Base-by-base conservation (phyloP, 2,113 vertebrate genomes). In the Cercocebus atys region DNA sequence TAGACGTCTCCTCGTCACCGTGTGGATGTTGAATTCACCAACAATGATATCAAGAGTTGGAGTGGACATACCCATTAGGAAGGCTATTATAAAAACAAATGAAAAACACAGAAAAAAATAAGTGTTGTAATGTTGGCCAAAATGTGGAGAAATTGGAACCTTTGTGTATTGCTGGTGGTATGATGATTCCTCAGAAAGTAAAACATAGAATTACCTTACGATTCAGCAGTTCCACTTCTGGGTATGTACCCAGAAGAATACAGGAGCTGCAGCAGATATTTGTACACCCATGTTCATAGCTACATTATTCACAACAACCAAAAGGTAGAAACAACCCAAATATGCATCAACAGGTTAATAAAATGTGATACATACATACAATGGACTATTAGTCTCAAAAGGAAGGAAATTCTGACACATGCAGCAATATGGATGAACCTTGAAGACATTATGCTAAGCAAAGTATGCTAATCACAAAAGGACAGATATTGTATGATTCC, bases 341-440 rank as follows among this genome's bases (percentile, higher is more conserved):
- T 89, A 38, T 66, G 59, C 50, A 38, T 38, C 50, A 75, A 86
- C 43, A 95, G 72, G 73, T 78, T 22, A 90, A 68, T 81, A 94
- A 78, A 82, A 97, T 82, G 22, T 88, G 30, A 32, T 66, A 57
- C n/a, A 70, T 84, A 72, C 55, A 72, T 80, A 75, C 57, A 78
- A 11, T 64, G 52, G 32, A 92, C 40, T 88, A 57, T 61, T 89
- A 92, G 72, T 89, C 73, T 94, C 59, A 61, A 93, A 93, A 83
- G 32, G 73, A 96, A 94, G 50, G 43, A 70, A 40, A 55, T 95
- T 85, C 79, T 79, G 45, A 87, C 18, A 81, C 30, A 61, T 82
- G 55, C 38, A 52, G 43, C 89, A 45, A 8, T 47, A 78, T 82
- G 61, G 43, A 66, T 89, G 73, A 89, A 87, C 12, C 59, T 75